Evolutionary conservation across 2,113 vertebrate genomes (phyloP).

Genomic region (Galeopterus variegatus): DNA sequence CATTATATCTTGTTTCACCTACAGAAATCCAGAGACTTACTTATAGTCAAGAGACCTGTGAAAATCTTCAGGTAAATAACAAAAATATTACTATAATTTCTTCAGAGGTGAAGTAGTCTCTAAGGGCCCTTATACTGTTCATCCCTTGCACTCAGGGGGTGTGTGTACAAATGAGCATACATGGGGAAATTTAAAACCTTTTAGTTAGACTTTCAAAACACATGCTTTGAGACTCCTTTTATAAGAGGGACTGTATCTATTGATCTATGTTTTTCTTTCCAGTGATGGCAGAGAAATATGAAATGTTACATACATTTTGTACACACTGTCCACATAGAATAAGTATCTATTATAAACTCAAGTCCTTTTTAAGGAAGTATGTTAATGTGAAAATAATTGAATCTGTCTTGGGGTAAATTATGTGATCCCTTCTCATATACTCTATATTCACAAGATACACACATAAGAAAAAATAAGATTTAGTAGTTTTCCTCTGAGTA

Average conservation of each 20-base stretch:
- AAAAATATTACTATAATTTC: neutral
- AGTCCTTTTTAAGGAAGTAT: neutral
- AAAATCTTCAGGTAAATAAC: constrained; percentile 96
- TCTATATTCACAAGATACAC: neutral
- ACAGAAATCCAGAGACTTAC: constrained; percentile 99
- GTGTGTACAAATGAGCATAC: neutral
- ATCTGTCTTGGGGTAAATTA: neutral
- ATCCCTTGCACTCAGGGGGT: neutral
- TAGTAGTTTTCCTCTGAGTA: neutral
- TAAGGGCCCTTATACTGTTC: neutral
- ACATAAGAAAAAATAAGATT: neutral
- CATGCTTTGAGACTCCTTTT: constrained; percentile 2
- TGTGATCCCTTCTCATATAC: neutral
- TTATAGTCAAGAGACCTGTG: constrained; percentile 99
- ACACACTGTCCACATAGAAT: neutral
- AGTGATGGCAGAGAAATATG: neutral
- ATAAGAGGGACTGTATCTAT: neutral
- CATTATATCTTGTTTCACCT: constrained; percentile 97
- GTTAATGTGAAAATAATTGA: constrained; percentile 3
- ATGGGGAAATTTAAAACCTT: neutral
- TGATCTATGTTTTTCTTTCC: neutral
- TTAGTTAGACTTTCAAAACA: neutral
- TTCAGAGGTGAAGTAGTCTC: neutral
- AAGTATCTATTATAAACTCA: neutral
- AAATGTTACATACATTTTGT: neutral